Evolutionary conservation across 2,797 vertebrate genomes (phyloP), one percentile per base, ranked within the genome.

Genomic region (Lindbergichthys nudifrons): DNA sequence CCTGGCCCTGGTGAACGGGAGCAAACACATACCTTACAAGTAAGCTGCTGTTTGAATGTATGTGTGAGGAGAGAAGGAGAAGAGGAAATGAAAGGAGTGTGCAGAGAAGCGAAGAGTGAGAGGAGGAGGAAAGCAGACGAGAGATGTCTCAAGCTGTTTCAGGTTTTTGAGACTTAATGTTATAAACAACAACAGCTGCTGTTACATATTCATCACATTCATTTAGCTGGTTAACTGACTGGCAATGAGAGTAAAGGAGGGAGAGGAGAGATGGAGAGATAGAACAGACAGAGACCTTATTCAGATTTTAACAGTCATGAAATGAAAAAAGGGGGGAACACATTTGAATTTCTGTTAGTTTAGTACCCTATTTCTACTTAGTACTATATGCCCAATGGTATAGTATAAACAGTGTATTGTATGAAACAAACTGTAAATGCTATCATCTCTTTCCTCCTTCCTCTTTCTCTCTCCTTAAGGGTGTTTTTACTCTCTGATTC

Each of bases 11-110:
- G 98, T 99, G 94, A 98, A 99, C 0, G 98, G 98, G 80, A 98
- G 97, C 95, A 99, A 99, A 80, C 98, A 99, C 92, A 97, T 99
- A 88, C 98, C 98, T 0, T 99, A 98, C 96, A 99, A 98, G 98
- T 99, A 96, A 93, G 96, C 26, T 61, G 36, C 16, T 41, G 51
- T 70, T 56, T 67, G 19, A 2, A n/a, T 51, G 42, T 30, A 36
- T 48, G 59, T 51, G 75, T n/a, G 26, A 47, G 10, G 21, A 43
- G 26, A 52, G 43, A 26, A 13, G 50, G n/a, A 30, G 56, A 45
- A 16, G 19, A 5, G 2, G 23, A 73, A 19, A 61, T 32, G 46
- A 45, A 41, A 41, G 21, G 14, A 57, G 19, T 47, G 42, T 60
- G 50, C 48, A 30, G 50, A 58, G 39, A 16, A 36, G 26, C 61